These are phyloP conservation scores for Catalaphyllia jardinei DNA, from an alignment of 64 coral and sea anemone genomes.

Conservation along the genomic window DNA sequence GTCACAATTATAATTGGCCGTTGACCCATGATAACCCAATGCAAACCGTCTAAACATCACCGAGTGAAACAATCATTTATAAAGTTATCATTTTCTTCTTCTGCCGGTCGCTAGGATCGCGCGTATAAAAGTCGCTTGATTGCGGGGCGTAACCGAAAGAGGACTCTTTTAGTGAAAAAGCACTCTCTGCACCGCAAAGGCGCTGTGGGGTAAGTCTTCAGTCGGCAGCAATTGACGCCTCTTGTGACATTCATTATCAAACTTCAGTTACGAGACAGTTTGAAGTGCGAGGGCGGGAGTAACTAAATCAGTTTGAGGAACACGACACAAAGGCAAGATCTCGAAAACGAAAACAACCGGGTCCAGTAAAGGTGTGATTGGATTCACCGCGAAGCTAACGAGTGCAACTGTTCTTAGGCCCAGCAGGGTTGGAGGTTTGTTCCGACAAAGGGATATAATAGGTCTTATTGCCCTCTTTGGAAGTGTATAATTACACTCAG, in stretches of 20 bases:
- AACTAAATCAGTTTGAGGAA: not conserved
- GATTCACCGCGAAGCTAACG: not conserved
- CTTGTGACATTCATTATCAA: not conserved
- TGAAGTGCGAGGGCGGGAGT: constrained; percentile 43
- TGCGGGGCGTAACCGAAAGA: not conserved
- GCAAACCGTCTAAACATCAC: constrained; percentile 16
- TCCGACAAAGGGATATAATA: not conserved
- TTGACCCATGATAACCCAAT: constrained; percentile 32
- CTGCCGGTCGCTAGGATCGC: not conserved
- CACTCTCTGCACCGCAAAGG: not conserved
- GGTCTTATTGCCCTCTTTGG: not conserved
- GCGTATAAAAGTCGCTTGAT: not conserved
- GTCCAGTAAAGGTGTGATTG: not conserved
- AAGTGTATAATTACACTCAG: not conserved
- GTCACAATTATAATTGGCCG: not conserved
- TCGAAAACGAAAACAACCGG: not conserved
- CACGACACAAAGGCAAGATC: constrained; percentile 6
- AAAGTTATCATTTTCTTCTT: not conserved
- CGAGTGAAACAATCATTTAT: not conserved
- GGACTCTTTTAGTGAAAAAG: not conserved
- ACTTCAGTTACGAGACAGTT: not conserved
- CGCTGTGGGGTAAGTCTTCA: not conserved
- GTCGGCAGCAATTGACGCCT: not conserved
- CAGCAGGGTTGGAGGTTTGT: not conserved
- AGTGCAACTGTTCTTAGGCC: not conserved